Conservation (phyloP, 2,113 vertebrate genomes). For the Corythornis vintsioides region DNA sequence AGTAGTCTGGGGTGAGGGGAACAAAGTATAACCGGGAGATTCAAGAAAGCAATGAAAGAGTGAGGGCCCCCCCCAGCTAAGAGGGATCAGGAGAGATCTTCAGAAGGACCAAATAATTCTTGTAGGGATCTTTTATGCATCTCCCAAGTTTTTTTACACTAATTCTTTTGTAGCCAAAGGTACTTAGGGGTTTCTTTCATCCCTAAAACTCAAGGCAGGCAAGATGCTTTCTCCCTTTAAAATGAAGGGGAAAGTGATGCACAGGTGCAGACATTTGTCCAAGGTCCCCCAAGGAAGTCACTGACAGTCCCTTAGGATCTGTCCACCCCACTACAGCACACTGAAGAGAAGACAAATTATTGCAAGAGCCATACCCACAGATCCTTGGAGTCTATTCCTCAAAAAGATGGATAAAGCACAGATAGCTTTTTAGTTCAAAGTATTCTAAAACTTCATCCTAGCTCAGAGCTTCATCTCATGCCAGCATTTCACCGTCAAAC, state of each 20-base stretch:
- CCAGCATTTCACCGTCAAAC: neutral
- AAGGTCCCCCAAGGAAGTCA: constrained; percentile 26
- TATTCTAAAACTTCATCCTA: neutral
- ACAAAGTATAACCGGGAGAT: neutral
- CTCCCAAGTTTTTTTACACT: neutral
- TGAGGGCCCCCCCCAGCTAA: neutral
- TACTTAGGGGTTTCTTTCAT: neutral
- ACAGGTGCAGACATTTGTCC: constrained; percentile 61
- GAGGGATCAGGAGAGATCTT: neutral
- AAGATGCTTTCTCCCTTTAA: constrained; percentile 15
- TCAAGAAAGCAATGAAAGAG: neutral
- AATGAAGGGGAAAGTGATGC: constrained; percentile 17
- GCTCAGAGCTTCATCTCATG: neutral
- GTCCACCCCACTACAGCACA: neutral
- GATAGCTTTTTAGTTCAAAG: neutral
- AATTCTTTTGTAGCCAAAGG: neutral
- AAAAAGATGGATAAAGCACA: neutral
- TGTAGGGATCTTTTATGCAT: neutral
- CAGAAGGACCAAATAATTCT: neutral
- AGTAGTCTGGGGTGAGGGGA: neutral
- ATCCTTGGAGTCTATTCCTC: neutral
- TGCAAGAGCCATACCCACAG: neutral
- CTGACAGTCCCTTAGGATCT: constrained; percentile 49
- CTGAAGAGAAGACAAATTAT: neutral
- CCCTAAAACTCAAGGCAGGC: neutral